Conservation (phyloP, 2,888 invertebrate species). For the Acleris sparsana region DNA sequence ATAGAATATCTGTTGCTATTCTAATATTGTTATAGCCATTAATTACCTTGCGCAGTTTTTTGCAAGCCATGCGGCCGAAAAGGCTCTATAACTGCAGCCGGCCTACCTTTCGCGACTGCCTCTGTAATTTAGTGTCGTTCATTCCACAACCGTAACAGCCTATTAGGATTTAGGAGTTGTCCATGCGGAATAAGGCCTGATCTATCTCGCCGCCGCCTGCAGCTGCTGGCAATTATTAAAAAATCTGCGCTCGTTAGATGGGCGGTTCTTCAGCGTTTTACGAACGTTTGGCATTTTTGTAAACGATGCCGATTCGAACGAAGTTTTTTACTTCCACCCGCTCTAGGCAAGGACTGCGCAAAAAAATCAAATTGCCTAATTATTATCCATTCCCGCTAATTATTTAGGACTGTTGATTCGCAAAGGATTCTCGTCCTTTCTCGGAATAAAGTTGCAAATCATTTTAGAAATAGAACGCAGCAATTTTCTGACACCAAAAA, state of each 20-base stretch:
- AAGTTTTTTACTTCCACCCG: constrained; percentile 42
- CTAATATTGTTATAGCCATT: no score
- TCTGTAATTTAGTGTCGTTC: constrained; percentile 61
- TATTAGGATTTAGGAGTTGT: constrained; percentile 57
- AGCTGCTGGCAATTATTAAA: constrained; percentile 63
- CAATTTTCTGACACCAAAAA: neutral
- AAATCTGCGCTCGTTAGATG: constrained; percentile 59
- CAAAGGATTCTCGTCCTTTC: constrained; percentile 39
- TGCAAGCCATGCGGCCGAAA: neutral
- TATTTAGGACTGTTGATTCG: constrained; percentile 47
- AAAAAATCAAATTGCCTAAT: constrained; percentile 36
- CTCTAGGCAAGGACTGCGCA: constrained; percentile 40
- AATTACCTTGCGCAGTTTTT: no score
- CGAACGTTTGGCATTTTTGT: constrained; percentile 55
- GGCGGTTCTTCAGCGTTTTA: constrained; percentile 57
- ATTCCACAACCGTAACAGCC: constrained; percentile 55
- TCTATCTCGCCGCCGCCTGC: constrained; percentile 52
- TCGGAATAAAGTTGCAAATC: constrained; percentile 38
- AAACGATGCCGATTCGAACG: constrained; percentile 57
- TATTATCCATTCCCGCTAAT: constrained; percentile 42
- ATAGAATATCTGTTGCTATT: no score
- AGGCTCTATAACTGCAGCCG: neutral
- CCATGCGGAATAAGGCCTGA: constrained; percentile 54
- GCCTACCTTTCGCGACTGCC: constrained; percentile 41
- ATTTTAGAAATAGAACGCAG: constrained; percentile 17